phyloP scores from a whole-genome alignment of 2,113 vertebrate species.

The Cnemophilus loriae region DNA sequence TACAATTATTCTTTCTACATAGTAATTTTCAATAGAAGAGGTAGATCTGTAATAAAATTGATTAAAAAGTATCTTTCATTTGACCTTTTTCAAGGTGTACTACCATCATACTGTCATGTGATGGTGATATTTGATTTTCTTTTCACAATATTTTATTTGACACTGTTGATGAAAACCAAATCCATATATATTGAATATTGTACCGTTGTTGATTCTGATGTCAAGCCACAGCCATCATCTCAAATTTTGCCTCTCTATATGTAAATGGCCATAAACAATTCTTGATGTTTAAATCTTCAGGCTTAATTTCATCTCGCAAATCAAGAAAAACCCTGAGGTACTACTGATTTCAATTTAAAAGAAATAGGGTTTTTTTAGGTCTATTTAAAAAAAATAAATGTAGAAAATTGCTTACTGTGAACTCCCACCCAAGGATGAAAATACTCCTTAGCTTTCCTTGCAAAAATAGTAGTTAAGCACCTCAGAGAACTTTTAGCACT shows the following conservation, averaged over 20 bases:
- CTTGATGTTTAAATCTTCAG: not conserved
- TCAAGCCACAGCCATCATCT: not conserved
- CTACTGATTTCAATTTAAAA: not conserved
- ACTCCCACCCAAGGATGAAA: not conserved
- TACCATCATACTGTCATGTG: not conserved
- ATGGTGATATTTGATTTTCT: slow-evolving; percentile 47
- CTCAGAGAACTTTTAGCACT: not conserved
- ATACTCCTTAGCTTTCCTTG: not conserved
- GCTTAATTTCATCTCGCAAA: not conserved
- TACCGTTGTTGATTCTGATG: not conserved
- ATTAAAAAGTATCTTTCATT: not conserved
- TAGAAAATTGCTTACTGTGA: not conserved
- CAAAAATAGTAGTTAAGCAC: not conserved
- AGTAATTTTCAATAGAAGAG: not conserved
- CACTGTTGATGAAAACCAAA: slow-evolving; percentile 23
- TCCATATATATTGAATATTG: slow-evolving; percentile 46
- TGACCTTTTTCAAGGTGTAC: slow-evolving; percentile 5
- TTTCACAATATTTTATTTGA: slow-evolving; percentile 37
- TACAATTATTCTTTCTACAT: not conserved
- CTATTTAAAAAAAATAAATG: not conserved
- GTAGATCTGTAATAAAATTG: not conserved
- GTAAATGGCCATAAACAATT: not conserved
- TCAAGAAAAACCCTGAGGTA: not conserved
- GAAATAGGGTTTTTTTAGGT: not conserved
- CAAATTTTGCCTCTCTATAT: not conserved